Conservation (phyloP, 1,140 invertebrate species). For the Phymorhynchus buccinoides region DNA sequence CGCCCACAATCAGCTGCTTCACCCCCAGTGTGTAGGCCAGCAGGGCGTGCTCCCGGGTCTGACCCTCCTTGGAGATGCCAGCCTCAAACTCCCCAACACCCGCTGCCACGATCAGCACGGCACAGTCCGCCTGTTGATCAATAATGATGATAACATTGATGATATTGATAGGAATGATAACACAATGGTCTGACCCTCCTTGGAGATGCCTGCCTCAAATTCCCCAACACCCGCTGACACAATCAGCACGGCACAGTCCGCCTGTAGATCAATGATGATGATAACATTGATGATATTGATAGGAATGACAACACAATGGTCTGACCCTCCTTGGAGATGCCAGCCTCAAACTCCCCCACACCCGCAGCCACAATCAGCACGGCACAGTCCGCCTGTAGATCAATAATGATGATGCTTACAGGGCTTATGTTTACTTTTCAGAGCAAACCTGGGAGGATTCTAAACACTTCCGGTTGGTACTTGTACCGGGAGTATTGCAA, state of each 20-base stretch:
- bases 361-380: slow-evolving; percentile 97
- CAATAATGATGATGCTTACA: too few relatives aligned
- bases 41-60: slow-evolving; percentile 98
- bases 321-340: slow-evolving; percentile 98
- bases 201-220: slow-evolving; percentile 98
- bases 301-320: too few relatives aligned
- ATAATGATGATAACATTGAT: too few relatives aligned
- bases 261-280: too few relatives aligned
- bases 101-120: slow-evolving; percentile 96
- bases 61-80: too few relatives aligned
- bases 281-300: too few relatives aligned
- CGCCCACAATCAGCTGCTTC: slow-evolving; percentile 97
- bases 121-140: slow-evolving; percentile 99
- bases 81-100: slow-evolving; percentile 99
- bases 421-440: too few relatives aligned
- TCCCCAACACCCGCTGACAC: slow-evolving; percentile 97
- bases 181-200: slow-evolving; percentile 99
- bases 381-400: slow-evolving; percentile 92
- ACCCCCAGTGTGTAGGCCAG: slow-evolving; percentile 98
- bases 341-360: slow-evolving; percentile 98
- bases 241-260: slow-evolving; percentile 97
- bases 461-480: too few relatives aligned
- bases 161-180: too few relatives aligned
- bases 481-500: too few relatives aligned
- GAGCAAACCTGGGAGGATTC: too few relatives aligned